phyloP scores from a whole-genome alignment of 2,797 vertebrate species.

The Syngnathus rostellatus region DNA sequence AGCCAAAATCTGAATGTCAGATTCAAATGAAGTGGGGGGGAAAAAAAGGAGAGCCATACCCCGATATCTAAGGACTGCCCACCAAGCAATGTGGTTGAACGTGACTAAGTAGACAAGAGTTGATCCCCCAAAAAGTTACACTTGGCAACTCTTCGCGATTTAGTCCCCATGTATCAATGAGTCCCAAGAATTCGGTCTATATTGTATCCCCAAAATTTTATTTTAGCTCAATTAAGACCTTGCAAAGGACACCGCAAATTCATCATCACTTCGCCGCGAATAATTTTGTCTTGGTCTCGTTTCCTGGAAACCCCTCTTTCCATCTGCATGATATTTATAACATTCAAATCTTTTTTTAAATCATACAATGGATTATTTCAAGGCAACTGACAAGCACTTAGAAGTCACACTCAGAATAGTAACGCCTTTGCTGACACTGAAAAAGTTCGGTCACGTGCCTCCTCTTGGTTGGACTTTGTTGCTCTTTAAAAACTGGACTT shows the following conservation, averaged over 20 bases:
- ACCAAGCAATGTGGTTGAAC: no score
- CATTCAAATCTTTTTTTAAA: slow-evolving; percentile 25
- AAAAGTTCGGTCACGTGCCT: slow-evolving; percentile 36
- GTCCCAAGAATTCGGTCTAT: not conserved
- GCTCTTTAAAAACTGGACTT: no score
- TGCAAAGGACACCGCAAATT: not conserved
- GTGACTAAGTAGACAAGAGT: no score
- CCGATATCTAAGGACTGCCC: no score
- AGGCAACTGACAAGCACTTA: slow-evolving; percentile 23
- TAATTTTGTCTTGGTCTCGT: not conserved
- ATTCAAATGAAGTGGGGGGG: no score
- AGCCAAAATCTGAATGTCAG: no score
- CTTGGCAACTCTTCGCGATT: no score
- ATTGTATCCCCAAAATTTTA: not conserved
- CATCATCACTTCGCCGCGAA: no score
- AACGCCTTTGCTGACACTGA: slow-evolving; percentile 25
- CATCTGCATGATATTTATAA: slow-evolving; percentile 1
- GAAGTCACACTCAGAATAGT: slow-evolving; percentile 35
- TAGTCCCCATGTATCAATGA: not conserved
- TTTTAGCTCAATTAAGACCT: not conserved
- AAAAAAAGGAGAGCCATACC: no score
- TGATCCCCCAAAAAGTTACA: no score
- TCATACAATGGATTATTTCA: slow-evolving; percentile 26
- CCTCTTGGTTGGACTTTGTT: slow-evolving; percentile 1
- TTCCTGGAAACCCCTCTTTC: slow-evolving; percentile 1